Conservation (phyloP, 1,140 invertebrate species). For the Euschistus heros region DNA sequence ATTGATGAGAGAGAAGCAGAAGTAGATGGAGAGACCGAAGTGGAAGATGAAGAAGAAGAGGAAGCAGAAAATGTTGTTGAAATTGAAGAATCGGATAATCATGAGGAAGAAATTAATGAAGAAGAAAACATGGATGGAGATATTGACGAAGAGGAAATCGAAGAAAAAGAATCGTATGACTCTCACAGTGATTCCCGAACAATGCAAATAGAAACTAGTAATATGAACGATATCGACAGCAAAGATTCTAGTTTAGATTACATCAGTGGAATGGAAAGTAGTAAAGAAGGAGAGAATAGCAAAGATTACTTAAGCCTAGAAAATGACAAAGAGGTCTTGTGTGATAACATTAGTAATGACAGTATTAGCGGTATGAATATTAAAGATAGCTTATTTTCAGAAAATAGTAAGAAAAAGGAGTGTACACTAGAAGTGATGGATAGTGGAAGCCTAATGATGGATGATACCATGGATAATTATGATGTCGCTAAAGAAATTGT, state of each 20-base stretch:
- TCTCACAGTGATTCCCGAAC: neutral
- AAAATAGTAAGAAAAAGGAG: no score
- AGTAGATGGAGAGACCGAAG: neutral
- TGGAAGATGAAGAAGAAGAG: neutral
- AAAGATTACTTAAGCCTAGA: neutral
- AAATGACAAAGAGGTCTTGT: neutral
- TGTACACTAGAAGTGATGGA: no score
- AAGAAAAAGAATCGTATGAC: neutral
- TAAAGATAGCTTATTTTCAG: no score
- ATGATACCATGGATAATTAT: neutral
- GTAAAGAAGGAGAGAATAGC: neutral
- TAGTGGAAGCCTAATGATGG: no score
- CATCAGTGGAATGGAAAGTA: neutral
- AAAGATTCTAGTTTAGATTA: neutral
- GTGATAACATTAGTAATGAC: neutral
- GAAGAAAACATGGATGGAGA: no score
- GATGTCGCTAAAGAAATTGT: slow-evolving; percentile 9
- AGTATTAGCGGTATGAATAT: no score
- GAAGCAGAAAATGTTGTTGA: neutral
- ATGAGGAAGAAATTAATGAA: no score
- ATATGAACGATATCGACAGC: neutral
- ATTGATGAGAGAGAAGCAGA: neutral
- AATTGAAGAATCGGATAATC: no score
- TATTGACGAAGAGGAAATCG: neutral
- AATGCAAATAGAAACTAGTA: neutral